These are phyloP conservation scores for Phycodurus eques DNA, from an alignment of 2,113 vertebrate species.

Conservation along the genomic window DNA sequence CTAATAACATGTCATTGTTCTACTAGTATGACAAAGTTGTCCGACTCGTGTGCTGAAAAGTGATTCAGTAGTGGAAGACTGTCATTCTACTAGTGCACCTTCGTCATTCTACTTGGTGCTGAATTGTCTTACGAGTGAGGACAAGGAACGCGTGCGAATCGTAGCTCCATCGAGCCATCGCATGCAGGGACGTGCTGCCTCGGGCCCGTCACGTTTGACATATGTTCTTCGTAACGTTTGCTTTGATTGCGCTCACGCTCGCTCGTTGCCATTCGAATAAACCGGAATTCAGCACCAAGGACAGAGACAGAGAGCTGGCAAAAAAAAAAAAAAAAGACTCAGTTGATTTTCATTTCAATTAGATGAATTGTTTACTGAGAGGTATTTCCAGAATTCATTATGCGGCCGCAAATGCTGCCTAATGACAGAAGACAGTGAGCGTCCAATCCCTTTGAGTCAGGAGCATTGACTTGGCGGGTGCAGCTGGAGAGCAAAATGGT, in stretches of 20 bases:
- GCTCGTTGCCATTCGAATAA: too few relatives aligned
- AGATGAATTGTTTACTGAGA: not conserved
- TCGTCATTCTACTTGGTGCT: too few relatives aligned
- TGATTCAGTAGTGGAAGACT: too few relatives aligned
- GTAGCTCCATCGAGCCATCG: not conserved
- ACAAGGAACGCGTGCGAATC: not conserved
- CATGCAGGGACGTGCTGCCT: not conserved
- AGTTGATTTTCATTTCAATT: not conserved
- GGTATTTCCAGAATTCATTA: too few relatives aligned
- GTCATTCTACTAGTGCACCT: too few relatives aligned
- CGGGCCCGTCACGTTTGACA: conserved; percentile 12
- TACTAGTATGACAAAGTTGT: too few relatives aligned
- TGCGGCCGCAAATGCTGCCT: too few relatives aligned
- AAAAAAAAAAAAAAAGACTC: too few relatives aligned
- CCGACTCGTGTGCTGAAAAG: too few relatives aligned
- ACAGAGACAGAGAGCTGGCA: not conserved
- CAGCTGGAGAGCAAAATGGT: too few relatives aligned
- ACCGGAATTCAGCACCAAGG: not conserved
- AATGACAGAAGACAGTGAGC: conserved; percentile 16
- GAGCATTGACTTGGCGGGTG: conserved; percentile 13
- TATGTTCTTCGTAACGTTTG: conserved; percentile 2
- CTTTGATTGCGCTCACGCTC: not conserved
- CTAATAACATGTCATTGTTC: too few relatives aligned
- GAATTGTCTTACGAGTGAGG: too few relatives aligned
- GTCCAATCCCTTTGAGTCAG: conserved; percentile 33